These are phyloP conservation scores for Liasis olivaceus DNA, from an alignment of 2,797 vertebrate species.

Conservation along the genomic window DNA sequence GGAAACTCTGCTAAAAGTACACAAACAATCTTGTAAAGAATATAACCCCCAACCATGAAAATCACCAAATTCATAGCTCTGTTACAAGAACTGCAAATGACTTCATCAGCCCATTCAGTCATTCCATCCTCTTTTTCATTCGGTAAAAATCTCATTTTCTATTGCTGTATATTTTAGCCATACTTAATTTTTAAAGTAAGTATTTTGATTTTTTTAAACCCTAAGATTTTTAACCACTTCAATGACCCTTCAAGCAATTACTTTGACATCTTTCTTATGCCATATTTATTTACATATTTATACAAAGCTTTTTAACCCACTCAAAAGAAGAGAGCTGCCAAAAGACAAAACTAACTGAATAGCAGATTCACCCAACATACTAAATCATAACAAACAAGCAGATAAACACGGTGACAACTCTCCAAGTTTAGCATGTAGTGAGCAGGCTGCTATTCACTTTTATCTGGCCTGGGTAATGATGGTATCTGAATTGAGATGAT, in stretches of 20 bases:
- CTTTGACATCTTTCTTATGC: not conserved
- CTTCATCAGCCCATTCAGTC: not conserved
- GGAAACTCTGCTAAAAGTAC: not conserved
- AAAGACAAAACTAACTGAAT: not conserved
- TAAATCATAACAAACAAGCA: not conserved
- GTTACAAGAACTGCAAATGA: not conserved
- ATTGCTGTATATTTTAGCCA: not conserved
- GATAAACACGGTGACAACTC: not conserved
- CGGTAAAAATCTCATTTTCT: not conserved
- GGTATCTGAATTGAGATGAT: not conserved
- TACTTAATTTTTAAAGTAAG: not conserved
- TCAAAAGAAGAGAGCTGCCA: too few relatives aligned
- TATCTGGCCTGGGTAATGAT: not conserved
- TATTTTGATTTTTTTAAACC: not conserved
- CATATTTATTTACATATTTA: not conserved
- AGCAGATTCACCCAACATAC: not conserved
- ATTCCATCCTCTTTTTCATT: not conserved
- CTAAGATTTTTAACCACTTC: not conserved
- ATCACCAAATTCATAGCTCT: not conserved
- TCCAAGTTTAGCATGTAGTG: not conserved
- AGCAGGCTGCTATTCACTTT: not conserved
- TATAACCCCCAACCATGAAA: not conserved
- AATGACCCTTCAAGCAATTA: not conserved
- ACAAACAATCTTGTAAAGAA: not conserved
- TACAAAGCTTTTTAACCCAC: not conserved